Evolutionary conservation across 1,140 invertebrate species (phyloP), one percentile per base, ranked within the genome.

Genomic region (Ylistrum balloti): DNA sequence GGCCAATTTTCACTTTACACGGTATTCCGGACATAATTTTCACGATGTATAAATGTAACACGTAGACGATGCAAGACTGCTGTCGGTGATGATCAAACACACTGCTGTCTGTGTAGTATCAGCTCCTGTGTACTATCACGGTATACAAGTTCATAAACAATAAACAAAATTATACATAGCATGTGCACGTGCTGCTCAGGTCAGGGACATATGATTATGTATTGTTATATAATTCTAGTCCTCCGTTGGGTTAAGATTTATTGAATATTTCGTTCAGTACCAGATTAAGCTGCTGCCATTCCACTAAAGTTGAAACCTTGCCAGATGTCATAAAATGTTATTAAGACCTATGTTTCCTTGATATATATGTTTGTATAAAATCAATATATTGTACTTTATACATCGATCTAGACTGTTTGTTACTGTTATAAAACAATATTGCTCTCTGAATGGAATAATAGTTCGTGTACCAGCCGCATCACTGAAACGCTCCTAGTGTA

Each of bases 221-320:
- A 74, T 74, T 7, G 56, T n/a, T 74, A 74, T 74, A 74, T 74
- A 74, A 74, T 74, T 28, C 56, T n/a, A 74, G 28, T 74, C 28
- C 56, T 74, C 56, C 56, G n/a, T 17, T 74, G 56, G 11, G 13
- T 74, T 74, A 74, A 28, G 56, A 74, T 74, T 74, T 74, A 74
- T 74, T 74, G 56, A 74, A 74, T 74, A 74, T 74, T 28, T n/a
- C 56, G 56, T 74, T 74, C 56, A 74, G 56, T 28, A 74, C 22
- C 56, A 74, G 56, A 74, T 28, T 74, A 74, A 74, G 22, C 17
- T 74, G 56, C 56, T 74, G 56, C 56, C 56, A 74, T 28, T 74
- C 28, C 56, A 74, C 56, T 28, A n/a, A 74, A 74, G n/a, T n/a
- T 74, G 56, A n/a, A 74, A n/a, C 28, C 22, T 5, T 74, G 56